Conservation (phyloP, 2,797 vertebrate genomes). For the Pipistrellus kuhlii region DNA sequence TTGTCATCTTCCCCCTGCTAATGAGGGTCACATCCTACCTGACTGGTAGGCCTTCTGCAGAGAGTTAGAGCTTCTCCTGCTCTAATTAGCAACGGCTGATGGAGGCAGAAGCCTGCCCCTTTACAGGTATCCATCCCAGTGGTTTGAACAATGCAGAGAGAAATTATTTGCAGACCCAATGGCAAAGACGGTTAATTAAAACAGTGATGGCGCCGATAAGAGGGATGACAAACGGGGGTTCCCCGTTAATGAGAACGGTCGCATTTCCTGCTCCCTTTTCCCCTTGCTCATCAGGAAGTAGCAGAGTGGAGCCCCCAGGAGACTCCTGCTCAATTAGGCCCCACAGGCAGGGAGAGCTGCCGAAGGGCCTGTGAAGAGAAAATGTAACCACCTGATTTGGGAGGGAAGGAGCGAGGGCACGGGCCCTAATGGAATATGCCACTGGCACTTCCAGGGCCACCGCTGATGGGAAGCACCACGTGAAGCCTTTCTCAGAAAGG, state of each 20-base stretch:
- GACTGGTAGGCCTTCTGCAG: constrained; percentile 21
- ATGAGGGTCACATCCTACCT: constrained; percentile 71
- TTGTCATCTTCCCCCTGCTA: constrained; percentile 66
- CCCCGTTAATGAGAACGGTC: constrained; percentile 52
- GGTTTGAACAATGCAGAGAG: constrained; percentile 35
- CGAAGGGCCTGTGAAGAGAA: constrained; percentile 58
- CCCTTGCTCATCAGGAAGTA: constrained; percentile 78
- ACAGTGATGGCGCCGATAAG: constrained; percentile 54
- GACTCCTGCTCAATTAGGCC: constrained; percentile 76
- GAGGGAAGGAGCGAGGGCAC: constrained; percentile 42
- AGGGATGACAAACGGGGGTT: constrained; percentile 49
- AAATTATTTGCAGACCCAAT: constrained; percentile 58
- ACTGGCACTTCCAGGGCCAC: background rate
- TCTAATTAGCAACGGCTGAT: constrained; percentile 68
- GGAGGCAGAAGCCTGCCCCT: background rate
- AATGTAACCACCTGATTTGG: constrained; percentile 72
- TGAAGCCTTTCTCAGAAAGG: background rate
- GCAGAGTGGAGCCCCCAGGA: constrained; percentile 42
- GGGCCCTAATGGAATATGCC: constrained; percentile 56
- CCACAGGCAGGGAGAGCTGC: constrained; percentile 65
- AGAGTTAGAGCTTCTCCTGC: background rate
- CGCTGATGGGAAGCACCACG: background rate
- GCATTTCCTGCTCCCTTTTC: constrained; percentile 39
- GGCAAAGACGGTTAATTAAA: constrained; percentile 79
- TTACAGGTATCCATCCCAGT: constrained; percentile 27